Evolutionary conservation across 2,113 vertebrate species (phyloP).

Genomic region (Gymnarchus niloticus): DNA sequence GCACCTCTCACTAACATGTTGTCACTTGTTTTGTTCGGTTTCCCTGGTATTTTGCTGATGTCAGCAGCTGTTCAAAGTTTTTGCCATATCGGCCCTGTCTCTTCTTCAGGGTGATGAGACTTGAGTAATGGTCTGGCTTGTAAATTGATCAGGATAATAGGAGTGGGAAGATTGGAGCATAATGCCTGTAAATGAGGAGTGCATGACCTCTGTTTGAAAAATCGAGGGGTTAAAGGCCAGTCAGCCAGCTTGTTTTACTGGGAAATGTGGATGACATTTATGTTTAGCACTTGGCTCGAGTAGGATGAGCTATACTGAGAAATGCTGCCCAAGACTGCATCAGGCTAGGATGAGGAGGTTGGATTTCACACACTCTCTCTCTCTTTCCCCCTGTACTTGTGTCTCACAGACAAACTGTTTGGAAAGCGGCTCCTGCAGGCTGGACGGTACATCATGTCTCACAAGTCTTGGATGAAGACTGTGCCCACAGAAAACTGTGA

Average conservation of each 20-base stretch:
- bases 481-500: constrained; percentile 98
- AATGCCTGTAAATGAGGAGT: not conserved
- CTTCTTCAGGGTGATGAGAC: not conserved
- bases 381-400: constrained; percentile 27
- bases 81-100: not conserved
- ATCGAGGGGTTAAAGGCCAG: constrained; percentile 32
- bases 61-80: not conserved
- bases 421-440: constrained; percentile 91
- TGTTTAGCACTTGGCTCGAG: constrained; percentile 30
- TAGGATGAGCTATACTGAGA: constrained; percentile 13
- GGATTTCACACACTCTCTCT: constrained; percentile 27
- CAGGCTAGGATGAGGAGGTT: constrained; percentile 48
- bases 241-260: constrained; percentile 44
- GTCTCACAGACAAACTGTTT: constrained; percentile 84
- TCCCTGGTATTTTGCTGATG: not conserved
- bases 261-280: constrained; percentile 52
- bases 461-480: constrained; percentile 98
- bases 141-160: not conserved
- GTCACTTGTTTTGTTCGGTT: not conserved
- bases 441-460: constrained; percentile 93
- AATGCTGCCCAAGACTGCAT: not conserved
- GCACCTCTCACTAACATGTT: not conserved
- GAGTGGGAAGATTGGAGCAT: not conserved
- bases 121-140: not conserved
- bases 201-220: not conserved